Evolutionary conservation across 2,113 vertebrate species (phyloP).

Genomic region (Penelope pileata): DNA sequence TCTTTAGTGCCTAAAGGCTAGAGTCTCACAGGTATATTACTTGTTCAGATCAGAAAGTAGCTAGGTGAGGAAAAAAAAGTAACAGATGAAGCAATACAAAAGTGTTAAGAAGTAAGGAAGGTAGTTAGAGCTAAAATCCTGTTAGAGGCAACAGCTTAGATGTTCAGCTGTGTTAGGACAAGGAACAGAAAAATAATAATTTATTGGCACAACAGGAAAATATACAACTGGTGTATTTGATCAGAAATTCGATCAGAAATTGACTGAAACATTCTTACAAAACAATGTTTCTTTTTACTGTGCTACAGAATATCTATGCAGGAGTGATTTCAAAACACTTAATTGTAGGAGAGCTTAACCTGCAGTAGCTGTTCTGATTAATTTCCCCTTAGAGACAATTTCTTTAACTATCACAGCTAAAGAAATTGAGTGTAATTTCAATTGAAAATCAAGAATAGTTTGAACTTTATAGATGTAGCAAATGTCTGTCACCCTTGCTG

Average conservation of each 20-base stretch:
- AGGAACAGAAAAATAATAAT: neutral
- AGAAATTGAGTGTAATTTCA: constrained; percentile 7
- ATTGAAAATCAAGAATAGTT: constrained; percentile 1
- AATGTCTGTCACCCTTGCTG: neutral
- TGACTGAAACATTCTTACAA: neutral
- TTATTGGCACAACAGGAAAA: neutral
- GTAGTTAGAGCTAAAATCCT: constrained; percentile 21
- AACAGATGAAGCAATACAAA: neutral
- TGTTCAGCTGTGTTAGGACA: neutral
- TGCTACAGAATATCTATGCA: neutral
- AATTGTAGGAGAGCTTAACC: constrained; percentile 11
- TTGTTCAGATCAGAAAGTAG: neutral
- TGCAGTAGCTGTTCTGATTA: neutral
- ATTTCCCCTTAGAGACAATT: neutral
- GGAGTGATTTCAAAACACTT: constrained; percentile 22
- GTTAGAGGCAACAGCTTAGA: constrained; percentile 7
- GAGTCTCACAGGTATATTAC: neutral
- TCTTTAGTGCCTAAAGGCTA: neutral
- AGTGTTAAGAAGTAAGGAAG: neutral
- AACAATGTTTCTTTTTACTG: neutral
- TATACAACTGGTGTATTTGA: neutral
- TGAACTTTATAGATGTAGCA: neutral
- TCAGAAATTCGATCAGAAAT: too few species aligned
- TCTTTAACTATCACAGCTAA: neutral
- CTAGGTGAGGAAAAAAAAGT: neutral